phyloP scores from a whole-genome alignment of 2,797 vertebrate genomes.

The Sebastes matsubarae region DNA sequence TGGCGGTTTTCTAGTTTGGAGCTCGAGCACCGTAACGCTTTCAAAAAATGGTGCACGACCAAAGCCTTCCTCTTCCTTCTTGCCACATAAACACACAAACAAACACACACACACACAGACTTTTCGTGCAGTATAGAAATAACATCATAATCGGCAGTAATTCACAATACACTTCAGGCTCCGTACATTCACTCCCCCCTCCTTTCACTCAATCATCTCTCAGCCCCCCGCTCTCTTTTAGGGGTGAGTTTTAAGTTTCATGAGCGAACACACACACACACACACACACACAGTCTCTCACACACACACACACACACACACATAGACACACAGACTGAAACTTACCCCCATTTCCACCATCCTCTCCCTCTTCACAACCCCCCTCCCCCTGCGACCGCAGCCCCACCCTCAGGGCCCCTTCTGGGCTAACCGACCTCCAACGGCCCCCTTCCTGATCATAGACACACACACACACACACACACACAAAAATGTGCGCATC shows the following conservation, averaged over 20 bases:
- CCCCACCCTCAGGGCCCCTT: conserved; percentile 74
- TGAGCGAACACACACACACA: no score
- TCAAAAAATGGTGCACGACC: conserved; percentile 25
- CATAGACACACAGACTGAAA: conserved; percentile 45
- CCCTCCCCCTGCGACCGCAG: conserved; percentile 58
- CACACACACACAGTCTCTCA: not conserved
- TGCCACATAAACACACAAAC: conserved; percentile 21
- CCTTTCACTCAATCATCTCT: conserved; percentile 33
- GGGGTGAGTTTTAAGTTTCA: conserved; percentile 45
- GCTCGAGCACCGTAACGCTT: conserved; percentile 6
- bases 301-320: not conserved
- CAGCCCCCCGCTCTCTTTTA: conserved; percentile 7
- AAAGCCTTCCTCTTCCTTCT: conserved; percentile 36
- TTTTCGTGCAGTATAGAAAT: not conserved
- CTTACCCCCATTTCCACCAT: conserved; percentile 59
- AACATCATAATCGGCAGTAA: not conserved
- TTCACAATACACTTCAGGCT: not conserved
- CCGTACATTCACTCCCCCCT: not conserved
- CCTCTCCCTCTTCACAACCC: conserved; percentile 6
- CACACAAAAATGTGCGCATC: conserved; percentile 55
- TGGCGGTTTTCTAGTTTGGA: conserved; percentile 49
- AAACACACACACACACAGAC: not conserved
- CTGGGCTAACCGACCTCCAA: conserved; percentile 78
- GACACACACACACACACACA: conserved; percentile 28
- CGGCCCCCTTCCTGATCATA: conserved; percentile 80